Base-by-base conservation (phyloP, 2,888 invertebrate species). In the Alloplasta piceator region DNA sequence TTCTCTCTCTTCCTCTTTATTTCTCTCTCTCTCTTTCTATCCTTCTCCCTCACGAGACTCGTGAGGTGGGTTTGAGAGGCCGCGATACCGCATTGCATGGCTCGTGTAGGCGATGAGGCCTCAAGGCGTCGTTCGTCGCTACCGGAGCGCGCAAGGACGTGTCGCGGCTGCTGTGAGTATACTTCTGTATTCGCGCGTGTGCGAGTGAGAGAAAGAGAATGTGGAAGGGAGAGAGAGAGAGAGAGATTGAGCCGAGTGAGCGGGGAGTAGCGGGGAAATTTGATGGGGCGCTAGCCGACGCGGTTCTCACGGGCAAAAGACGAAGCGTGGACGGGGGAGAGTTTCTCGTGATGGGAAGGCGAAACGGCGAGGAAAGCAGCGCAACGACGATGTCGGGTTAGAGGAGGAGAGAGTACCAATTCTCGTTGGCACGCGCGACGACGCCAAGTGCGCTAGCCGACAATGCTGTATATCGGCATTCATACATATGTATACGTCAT, bases 341-440 rank as follows among this genome's bases (percentile, higher is more conserved):
- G n/a, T 41, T 55, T 12, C 56, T 48, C 74, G 58, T 68, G 79
- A 39, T 56, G 78, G 52, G 74, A 72, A 82, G 71, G 78, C 76
- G 76, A 82, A 82, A 76, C 72, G 58, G 64, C 66, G 77, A 76
- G 74, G 79, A 82, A 82, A 79, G 78, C 77, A 77, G 68, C 67
- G 60, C 71, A 50, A 26, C 26, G 26, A 26, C 26, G 26, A 26
- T 76, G 75, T 77, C 81, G 82, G 75, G 61, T 79, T 77, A 38
- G 73, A 4, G 68, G 64, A 46, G 60, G 48, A 50, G 78, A 16
- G 67, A 67, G 78, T 80, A 72, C 79, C 82, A 82, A 83, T 85
- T 84, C 87, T 87, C 88, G 89, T 89, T 89, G 91, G 90, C 91
- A 90, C 91, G 90, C 91, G 90, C 90, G 89, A 88, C 89, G 87